Base-by-base conservation (phyloP, 2,888 invertebrate species). In the Spatulosminthurus flaviceps region DNA sequence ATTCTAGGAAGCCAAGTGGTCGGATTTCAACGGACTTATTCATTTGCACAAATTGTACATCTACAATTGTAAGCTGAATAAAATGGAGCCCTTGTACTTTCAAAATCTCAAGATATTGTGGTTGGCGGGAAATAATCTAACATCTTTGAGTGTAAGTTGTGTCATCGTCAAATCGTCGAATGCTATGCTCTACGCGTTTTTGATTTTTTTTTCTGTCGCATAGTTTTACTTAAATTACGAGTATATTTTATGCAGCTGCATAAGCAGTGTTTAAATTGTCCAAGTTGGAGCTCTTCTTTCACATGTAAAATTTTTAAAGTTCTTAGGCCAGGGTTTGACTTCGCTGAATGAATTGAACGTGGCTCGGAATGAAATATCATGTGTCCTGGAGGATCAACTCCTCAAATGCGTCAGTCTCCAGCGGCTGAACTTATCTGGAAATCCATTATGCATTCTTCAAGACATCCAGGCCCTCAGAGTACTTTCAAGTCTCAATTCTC, bases 371-470 rank as follows among this genome's bases (percentile, higher is more conserved):
- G 80, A 83, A 69, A 85, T 85, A 7, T 77, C 80, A 0, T 82
- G 81, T 43, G 69, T 85, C 11, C 77, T 80, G 11, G 81, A 82
- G 16, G 82, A 84, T 41, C 79, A 83, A 11, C 70, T 85, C 11
- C 80, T 81, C 34, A 84, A 84, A 77, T 85, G 84, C 69, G 42
- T 77, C 21, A 79, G 81, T 64, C 74, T 85, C 9, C 78, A 81
- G 60, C 79, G 41, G 1, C 41, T 85, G 0, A 85, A 85, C 72
- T 76, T 85, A 9, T 82, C 85, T 67, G 85, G 84, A 34, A 85
- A 85, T 76, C 84, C 84, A 34, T 78, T 85, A 11, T 83, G 83
- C 74, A 82, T 83, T 0, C 74, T 84, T 51, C 82, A 84, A 69
- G 85, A 85, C 72, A 75, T 85, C 7, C 69, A 80, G 26, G 82